Percentiles rank a stretch among this genome's conserved stretches.
Evolutionary conservation across 2,113 vertebrate species (phyloP).

Genomic region (Chunga burmeisteri): DNA sequence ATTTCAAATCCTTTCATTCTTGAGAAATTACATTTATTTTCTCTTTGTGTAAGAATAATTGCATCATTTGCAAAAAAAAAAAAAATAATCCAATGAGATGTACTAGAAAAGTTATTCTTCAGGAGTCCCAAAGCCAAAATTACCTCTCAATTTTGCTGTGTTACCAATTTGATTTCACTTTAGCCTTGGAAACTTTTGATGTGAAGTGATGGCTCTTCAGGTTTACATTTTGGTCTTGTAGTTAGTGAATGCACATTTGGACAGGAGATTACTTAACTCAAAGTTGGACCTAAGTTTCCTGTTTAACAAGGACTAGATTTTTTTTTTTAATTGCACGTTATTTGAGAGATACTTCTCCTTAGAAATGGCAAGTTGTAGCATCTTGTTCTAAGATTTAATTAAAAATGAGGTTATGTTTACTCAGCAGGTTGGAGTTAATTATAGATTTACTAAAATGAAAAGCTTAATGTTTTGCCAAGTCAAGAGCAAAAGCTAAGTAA

Average conservation of each 20-base stretch:
- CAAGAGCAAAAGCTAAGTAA: constrained; percentile 67
- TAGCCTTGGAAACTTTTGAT: background rate
- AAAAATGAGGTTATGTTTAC: constrained; percentile 69
- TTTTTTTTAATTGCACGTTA: background rate
- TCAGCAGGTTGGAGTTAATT: constrained; percentile 68
- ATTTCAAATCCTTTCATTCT: background rate
- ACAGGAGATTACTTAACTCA: background rate
- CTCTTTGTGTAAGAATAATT: background rate
- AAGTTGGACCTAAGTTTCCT: background rate
- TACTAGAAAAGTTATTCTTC: background rate
- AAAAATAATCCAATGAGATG: background rate
- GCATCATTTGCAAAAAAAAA: background rate
- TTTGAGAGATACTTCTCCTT: constrained; percentile 27
- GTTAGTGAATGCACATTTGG: background rate
- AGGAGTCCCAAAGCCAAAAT: background rate
- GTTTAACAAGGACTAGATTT: constrained; percentile 3
- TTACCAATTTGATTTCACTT: background rate
- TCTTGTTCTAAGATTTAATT: constrained; percentile 67
- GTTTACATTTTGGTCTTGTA: background rate
- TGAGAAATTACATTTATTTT: background rate
- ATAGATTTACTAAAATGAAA: constrained; percentile 68
- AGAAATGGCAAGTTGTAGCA: constrained; percentile 56
- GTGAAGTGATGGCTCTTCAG: background rate
- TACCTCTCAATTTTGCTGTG: background rate
- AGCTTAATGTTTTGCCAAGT: constrained; percentile 72